Evolutionary conservation across 2,888 invertebrate genomes (phyloP).

Genomic region (Eretmocerus hayati): DNA sequence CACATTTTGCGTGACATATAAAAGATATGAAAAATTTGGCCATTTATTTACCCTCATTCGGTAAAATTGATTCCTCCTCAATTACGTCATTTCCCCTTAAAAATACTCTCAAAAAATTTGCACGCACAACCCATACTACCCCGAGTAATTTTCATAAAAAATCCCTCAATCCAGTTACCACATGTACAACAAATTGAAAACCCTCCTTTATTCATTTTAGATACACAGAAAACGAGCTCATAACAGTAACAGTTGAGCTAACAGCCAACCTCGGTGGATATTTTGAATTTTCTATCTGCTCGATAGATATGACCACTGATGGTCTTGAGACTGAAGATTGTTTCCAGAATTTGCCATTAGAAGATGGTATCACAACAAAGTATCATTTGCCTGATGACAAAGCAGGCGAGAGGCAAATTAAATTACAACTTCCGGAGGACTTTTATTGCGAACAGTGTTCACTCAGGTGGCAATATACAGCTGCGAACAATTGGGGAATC

Average conservation of each 20-base stretch:
- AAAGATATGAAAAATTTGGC: no score
- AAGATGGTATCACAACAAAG: slow-evolving; percentile 22
- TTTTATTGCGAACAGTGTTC: slow-evolving; percentile 30
- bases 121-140: no score
- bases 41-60: no score
- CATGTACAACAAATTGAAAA: no score
- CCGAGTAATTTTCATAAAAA: no score
- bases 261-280: slow-evolving; percentile 42
- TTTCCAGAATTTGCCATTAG: slow-evolving; percentile 43
- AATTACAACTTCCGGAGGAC: not conserved
- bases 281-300: slow-evolving; percentile 50
- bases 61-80: no score
- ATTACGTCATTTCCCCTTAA: no score
- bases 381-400: slow-evolving; percentile 29
- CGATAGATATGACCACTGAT: slow-evolving; percentile 38
- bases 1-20: no score
- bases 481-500: slow-evolving; percentile 50
- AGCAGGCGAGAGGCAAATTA: slow-evolving; percentile 23
- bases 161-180: no score
- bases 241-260: slow-evolving; percentile 37
- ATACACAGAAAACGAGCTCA: slow-evolving; percentile 33
- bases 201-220: no score
- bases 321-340: slow-evolving; percentile 51
- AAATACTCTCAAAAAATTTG: no score
- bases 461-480: slow-evolving; percentile 52